These are phyloP conservation scores for Lasioglossum leucozonium DNA, from an alignment of 2,888 invertebrate genomes.

Conservation along the genomic window DNA sequence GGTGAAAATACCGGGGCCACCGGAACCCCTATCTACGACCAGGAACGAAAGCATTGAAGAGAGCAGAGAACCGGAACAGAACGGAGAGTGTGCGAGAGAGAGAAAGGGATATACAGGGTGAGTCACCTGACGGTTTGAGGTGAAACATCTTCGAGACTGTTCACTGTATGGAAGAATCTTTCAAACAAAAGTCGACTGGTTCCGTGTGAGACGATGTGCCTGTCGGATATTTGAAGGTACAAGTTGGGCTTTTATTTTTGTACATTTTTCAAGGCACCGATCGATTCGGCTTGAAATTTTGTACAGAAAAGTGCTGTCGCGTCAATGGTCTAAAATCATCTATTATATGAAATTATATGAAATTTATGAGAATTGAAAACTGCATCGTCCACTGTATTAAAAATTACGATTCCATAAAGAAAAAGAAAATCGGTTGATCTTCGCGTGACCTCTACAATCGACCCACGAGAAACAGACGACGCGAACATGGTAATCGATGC, in stretches of 20 bases:
- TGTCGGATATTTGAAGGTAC: background rate
- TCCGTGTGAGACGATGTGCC: background rate
- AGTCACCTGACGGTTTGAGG: background rate
- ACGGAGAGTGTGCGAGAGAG: background rate
- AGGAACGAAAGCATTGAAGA: background rate
- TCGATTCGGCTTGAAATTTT: background rate
- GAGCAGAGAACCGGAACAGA: background rate
- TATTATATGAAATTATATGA: too few species aligned
- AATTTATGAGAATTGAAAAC: background rate
- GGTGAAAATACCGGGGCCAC: constrained; percentile 2
- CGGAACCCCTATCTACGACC: background rate
- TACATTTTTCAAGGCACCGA: background rate
- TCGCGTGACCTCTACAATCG: background rate
- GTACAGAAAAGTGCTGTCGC: background rate
- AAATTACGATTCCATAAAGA: background rate
- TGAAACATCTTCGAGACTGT: background rate
- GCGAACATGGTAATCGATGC: background rate
- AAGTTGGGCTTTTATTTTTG: background rate
- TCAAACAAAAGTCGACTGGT: background rate
- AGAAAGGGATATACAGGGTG: constrained; percentile 7
- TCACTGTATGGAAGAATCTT: background rate
- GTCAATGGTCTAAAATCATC: background rate
- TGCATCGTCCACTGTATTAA: background rate
- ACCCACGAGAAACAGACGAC: background rate
- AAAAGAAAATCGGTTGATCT: background rate